phyloP scores from a whole-genome alignment of 1,140 invertebrate genomes.

The Brachionus rubens region DNA sequence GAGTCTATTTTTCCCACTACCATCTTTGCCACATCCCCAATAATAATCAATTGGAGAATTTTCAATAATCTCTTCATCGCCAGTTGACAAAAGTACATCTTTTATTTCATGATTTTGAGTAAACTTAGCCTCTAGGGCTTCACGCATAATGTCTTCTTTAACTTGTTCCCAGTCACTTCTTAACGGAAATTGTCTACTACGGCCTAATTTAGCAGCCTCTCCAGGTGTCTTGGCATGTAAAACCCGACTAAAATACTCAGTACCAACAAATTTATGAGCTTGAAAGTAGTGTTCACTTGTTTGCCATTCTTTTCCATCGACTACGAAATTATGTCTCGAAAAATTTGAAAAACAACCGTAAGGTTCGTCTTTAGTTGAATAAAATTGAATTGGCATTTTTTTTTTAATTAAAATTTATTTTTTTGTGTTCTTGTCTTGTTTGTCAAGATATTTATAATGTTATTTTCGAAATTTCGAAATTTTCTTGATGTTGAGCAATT shows the following conservation, averaged over 20 bases:
- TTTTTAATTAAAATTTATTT: no score
- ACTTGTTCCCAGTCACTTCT: slow-evolving; percentile 42
- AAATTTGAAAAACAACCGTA: slow-evolving; percentile 43
- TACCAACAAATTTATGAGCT: slow-evolving; percentile 21
- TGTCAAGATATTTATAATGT: no score
- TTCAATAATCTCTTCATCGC: slow-evolving; percentile 13
- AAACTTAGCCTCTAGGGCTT: slow-evolving; percentile 24
- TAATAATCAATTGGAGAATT: slow-evolving; percentile 23
- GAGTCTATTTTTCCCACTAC: slow-evolving; percentile 18
- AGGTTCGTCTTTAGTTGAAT: slow-evolving; percentile 19
- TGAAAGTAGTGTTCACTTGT: slow-evolving; percentile 45
- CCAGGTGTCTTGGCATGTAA: not conserved
- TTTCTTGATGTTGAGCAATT: no score
- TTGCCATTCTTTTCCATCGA: slow-evolving; percentile 18
- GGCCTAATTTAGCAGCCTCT: not conserved
- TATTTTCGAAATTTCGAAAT: no score
- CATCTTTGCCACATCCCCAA: slow-evolving; percentile 25
- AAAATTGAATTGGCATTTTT: not conserved
- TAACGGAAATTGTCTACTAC: not conserved
- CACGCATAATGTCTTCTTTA: slow-evolving; percentile 24
- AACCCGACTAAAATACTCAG: not conserved
- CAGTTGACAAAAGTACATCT: slow-evolving; percentile 4
- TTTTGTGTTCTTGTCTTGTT: no score
- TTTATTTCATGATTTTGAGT: slow-evolving; percentile 2
- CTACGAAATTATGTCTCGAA: not conserved